Evolutionary conservation across 92 coral and sea anemone species (phyloP).

Genomic region (Bergia sp.): DNA sequence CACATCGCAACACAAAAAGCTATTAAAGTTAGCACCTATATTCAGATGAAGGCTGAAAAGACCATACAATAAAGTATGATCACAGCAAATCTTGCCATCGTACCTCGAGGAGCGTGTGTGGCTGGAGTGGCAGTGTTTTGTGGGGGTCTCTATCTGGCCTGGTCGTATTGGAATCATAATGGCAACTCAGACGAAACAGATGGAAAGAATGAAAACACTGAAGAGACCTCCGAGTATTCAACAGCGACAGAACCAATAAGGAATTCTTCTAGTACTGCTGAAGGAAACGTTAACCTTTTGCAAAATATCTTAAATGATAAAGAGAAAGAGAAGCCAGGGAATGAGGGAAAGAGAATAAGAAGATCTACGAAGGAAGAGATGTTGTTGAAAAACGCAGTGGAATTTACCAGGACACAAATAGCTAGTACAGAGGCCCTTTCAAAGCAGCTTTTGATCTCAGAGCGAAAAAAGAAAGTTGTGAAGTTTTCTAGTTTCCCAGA

Average conservation of each 20-base stretch:
- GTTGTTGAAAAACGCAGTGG: slow-evolving; percentile 28
- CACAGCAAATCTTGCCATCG: not conserved
- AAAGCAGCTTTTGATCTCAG: slow-evolving; percentile 32
- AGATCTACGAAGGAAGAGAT: slow-evolving; percentile 8
- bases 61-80: not conserved
- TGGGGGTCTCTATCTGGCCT: slow-evolving; percentile 30
- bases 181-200: slow-evolving; percentile 3
- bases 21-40: not conserved
- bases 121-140: slow-evolving; percentile 41
- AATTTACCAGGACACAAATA: slow-evolving; percentile 37
- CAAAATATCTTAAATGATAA: not conserved
- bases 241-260: not conserved
- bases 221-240: not conserved
- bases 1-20: not conserved
- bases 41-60: not conserved
- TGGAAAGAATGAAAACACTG: not conserved
- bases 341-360: not conserved
- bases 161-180: slow-evolving; percentile 12
- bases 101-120: slow-evolving; percentile 25
- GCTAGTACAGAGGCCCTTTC: slow-evolving; percentile 27
- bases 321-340: not conserved
- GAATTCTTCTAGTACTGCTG: not conserved
- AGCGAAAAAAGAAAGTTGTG: slow-evolving; percentile 8
- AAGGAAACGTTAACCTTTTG: not conserved
- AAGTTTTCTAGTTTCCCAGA: slow-evolving; percentile 3